Percentiles rank a stretch among this genome's conserved stretches.
phyloP scores from a whole-genome alignment of 2,888 invertebrate species.

The Cephus spinipes region DNA sequence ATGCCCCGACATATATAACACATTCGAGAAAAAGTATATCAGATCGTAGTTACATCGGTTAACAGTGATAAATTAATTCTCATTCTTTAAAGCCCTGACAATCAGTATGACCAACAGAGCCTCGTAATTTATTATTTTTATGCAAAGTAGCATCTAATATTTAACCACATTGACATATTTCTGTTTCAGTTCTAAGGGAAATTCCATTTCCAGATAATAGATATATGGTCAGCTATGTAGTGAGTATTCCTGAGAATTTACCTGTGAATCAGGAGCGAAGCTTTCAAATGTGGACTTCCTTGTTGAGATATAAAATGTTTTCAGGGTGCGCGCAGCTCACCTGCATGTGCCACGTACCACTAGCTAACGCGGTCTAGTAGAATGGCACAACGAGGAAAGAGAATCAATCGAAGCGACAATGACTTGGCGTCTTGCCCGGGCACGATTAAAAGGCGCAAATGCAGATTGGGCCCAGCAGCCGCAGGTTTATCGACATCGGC shows the following conservation, averaged over 20 bases:
- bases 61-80: conserved; percentile 42
- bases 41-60: background rate
- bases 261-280: background rate
- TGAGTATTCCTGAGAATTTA: conserved; percentile 64
- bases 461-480: conserved; percentile 70
- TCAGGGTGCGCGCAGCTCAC: conserved; percentile 60
- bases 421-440: conserved; percentile 72
- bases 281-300: background rate
- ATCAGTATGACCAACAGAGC: background rate
- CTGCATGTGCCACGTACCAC: conserved; percentile 63
- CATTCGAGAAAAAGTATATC: background rate
- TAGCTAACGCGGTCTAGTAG: conserved; percentile 64
- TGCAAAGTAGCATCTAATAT: background rate
- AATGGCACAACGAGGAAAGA: conserved; percentile 84
- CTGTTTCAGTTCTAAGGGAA: conserved; percentile 57
- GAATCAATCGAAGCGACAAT: conserved; percentile 79
- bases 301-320: conserved; percentile 24
- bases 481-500: conserved; percentile 64
- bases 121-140: background rate
- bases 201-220: conserved; percentile 63
- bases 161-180: conserved; percentile 1
- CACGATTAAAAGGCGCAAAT: conserved; percentile 81
- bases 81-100: conserved; percentile 18
- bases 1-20: background rate
- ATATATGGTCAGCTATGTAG: conserved; percentile 71